Base-by-base conservation (phyloP, 2,888 invertebrate genomes). In the Cybosia mesomella region DNA sequence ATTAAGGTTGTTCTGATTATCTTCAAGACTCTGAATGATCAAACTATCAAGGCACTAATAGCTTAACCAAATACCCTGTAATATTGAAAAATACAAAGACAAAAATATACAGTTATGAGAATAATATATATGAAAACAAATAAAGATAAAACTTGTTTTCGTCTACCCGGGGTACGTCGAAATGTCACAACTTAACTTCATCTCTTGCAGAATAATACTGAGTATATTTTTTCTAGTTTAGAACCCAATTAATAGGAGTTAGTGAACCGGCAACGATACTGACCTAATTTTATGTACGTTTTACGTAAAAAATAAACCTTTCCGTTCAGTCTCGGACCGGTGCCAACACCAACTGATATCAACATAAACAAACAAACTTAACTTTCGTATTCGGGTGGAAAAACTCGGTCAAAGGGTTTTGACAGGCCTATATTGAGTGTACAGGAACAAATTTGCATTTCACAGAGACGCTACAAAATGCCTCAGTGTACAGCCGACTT, bases 391-490 rank as follows among this genome's bases (percentile, higher is more conserved):
- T 83, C 84, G 77, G 75, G 82, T 81, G 83, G 83, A 89, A 92
- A 92, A 92, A 91, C 86, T 89, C 85, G 86, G 85, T 81, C 84
- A 86, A 89, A 88, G 88, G 88, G 86, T 85, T 87, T 83, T 83
- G 84, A 89, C 90, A 88, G 81, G 87, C 87, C 83, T 85, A 92
- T 94, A 94, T 95, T 92, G 94, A 87, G 83, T 90, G 89, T 91
- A 89, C 89, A 85, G 87, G 86, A 85, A 87, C 84, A 87, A 90
- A 95, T 95, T 94, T 92, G 93, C 95, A 95, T 94, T 88, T 92
- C 92, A 94, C 86, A 92, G 92, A 89, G 89, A 85, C 84, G 91
- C 85, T 88, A 90, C 91, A 90, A 91, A 91, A 92, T 90, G 87
- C 87, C 84, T 83, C 81, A 84, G 83, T 70, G 70, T 85, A 83